Conservation (phyloP, 2,888 invertebrate genomes). For the Mechanitis mazaeus region DNA sequence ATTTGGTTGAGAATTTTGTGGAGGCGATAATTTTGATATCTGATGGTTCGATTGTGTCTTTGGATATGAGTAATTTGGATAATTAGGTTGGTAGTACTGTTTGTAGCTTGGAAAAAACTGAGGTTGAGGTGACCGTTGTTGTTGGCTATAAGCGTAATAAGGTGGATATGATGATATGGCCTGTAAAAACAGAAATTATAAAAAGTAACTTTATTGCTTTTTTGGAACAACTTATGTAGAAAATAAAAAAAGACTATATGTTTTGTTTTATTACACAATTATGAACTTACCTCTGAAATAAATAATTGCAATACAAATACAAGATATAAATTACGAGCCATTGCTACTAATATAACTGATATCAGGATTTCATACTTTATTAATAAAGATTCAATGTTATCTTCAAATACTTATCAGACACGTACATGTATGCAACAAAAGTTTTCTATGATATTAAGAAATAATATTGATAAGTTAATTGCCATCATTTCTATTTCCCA, state of each 20-base stretch:
- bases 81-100: conserved; percentile 10
- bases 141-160: background rate
- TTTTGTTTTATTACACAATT: background rate
- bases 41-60: conserved; percentile 9
- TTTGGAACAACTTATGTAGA: background rate
- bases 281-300: conserved; percentile 22
- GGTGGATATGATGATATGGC: conserved; percentile 3
- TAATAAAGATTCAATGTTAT: conserved; percentile 20
- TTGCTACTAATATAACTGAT: conserved; percentile 15
- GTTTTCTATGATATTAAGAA: background rate
- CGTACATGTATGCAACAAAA: background rate
- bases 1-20: background rate
- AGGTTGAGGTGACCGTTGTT: conserved; percentile 6
- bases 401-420: conserved; percentile 4
- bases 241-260: background rate
- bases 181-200: conserved; percentile 1
- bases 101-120: conserved; percentile 7
- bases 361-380: conserved; percentile 15
- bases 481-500: too few species aligned
- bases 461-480: background rate
- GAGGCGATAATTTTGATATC: conserved; percentile 3
- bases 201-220: background rate
- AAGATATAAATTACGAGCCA: conserved; percentile 19
- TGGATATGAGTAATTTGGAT: conserved; percentile 9
- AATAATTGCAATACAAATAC: conserved; percentile 16